Evolutionary conservation across 2,888 invertebrate genomes (phyloP).

Genomic region (Trachelus tabidus): DNA sequence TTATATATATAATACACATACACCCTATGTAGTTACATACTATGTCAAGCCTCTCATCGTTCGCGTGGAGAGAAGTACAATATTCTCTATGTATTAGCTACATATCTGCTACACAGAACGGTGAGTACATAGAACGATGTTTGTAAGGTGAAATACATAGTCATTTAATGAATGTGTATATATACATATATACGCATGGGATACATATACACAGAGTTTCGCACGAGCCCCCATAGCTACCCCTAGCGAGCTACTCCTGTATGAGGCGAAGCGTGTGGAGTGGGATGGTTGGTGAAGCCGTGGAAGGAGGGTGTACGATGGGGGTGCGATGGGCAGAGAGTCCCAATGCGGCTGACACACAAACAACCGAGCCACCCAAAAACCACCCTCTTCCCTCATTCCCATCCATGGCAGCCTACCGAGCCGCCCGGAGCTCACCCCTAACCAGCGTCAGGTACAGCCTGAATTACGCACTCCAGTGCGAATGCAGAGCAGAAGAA

Average conservation of each 20-base stretch:
- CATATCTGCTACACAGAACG: slow-evolving; percentile 48
- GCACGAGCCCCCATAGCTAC: slow-evolving; percentile 8
- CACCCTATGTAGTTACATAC: background rate
- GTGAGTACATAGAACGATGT: slow-evolving; percentile 43
- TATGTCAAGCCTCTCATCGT: slow-evolving; percentile 10
- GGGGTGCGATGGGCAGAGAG: slow-evolving; percentile 40
- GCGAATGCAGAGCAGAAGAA: slow-evolving; percentile 28
- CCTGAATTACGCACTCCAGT: slow-evolving; percentile 57
- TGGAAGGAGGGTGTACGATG: slow-evolving; percentile 15
- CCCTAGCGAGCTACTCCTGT: background rate
- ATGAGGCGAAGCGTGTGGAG: slow-evolving; percentile 4
- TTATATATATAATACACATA: background rate
- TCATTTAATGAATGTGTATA: slow-evolving; percentile 20
- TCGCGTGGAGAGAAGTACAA: slow-evolving; percentile 39
- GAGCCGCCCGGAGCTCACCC: slow-evolving; percentile 19
- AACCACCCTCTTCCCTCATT: slow-evolving; percentile 34
- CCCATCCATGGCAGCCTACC: slow-evolving; percentile 15
- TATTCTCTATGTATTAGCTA: slow-evolving; percentile 54
- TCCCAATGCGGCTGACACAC: slow-evolving; percentile 66
- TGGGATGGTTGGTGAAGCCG: slow-evolving; percentile 21
- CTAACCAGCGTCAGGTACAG: slow-evolving; percentile 50
- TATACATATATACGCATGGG: slow-evolving; percentile 27
- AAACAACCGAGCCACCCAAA: slow-evolving; percentile 57
- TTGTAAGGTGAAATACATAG: slow-evolving; percentile 52
- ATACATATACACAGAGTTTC: slow-evolving; percentile 29